A percentile compares a stretch with the other conserved stretches of the same genome.
phyloP scores from a whole-genome alignment of 2,888 invertebrate species.

The Allophyes oxyacanthae region DNA sequence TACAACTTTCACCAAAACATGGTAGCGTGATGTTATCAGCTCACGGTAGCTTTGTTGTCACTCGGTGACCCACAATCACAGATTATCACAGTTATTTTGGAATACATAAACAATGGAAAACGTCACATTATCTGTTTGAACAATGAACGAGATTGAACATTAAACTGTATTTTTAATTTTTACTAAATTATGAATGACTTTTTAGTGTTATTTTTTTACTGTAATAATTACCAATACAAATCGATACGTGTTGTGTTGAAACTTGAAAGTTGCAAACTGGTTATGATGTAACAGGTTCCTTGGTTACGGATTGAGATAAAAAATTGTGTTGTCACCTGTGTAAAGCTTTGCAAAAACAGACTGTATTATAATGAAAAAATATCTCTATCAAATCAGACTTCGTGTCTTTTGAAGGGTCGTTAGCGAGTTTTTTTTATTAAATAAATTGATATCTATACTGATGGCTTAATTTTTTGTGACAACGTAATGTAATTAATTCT shows the following conservation, averaged over 20 bases:
- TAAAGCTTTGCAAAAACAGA: constrained; percentile 9
- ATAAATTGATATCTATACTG: neutral
- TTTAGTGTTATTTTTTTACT: neutral
- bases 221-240: too few species aligned
- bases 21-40: constrained; percentile 62
- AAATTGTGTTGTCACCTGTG: constrained; percentile 18
- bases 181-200: neutral
- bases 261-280: constrained; percentile 19
- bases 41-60: constrained; percentile 43
- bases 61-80: constrained; percentile 41
- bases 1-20: constrained; percentile 85
- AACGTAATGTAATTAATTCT: constrained; percentile 20
- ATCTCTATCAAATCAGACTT: constrained; percentile 1
- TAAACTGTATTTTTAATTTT: constrained; percentile 22
- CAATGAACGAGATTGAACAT: constrained; percentile 27
- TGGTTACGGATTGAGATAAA: constrained; percentile 17
- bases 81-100: constrained; percentile 45
- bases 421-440: neutral
- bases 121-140: constrained; percentile 10
- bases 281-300: constrained; percentile 35
- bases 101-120: constrained; percentile 28
- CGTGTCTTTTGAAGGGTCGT: neutral
- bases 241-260: constrained; percentile 4
- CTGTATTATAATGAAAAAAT: neutral
- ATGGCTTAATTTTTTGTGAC: constrained; percentile 12